Evolutionary conservation across 2,113 vertebrate genomes (phyloP).

Genomic region (Pteruthius melanotis): DNA sequence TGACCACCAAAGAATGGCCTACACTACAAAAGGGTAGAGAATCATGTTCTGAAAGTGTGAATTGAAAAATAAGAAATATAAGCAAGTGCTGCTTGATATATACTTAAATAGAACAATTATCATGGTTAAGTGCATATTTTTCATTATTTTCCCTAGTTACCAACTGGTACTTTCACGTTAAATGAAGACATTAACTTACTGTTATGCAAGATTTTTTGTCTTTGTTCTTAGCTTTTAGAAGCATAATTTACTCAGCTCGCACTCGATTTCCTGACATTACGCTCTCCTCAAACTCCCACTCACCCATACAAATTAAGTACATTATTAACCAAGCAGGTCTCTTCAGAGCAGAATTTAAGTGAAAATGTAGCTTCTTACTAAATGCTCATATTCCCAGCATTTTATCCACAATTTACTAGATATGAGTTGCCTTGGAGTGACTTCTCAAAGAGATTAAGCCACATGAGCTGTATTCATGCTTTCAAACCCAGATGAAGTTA

Average conservation of each 20-base stretch:
- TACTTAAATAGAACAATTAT: not conserved
- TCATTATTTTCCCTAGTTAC: conserved; percentile 43
- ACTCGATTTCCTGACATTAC: conserved; percentile 63
- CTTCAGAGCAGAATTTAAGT: conserved; percentile 45
- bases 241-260: conserved; percentile 52
- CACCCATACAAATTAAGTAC: conserved; percentile 67
- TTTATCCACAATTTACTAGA: conserved; percentile 9
- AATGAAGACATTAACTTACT: conserved; percentile 46
- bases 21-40: not conserved
- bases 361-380: conserved; percentile 48
- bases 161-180: conserved; percentile 15
- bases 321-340: conserved; percentile 64
- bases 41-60: not conserved
- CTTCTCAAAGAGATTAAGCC: conserved; percentile 1
- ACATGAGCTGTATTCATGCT: not conserved
- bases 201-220: conserved; percentile 33
- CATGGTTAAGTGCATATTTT: not conserved
- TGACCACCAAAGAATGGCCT: not conserved
- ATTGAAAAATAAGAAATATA: not conserved
- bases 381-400: conserved; percentile 1
- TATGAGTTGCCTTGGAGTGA: not conserved
- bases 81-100: not conserved
- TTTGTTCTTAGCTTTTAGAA: conserved; percentile 62
- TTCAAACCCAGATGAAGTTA: not conserved
- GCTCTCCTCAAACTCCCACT: conserved; percentile 70